phyloP scores from a whole-genome alignment of 1,140 invertebrate genomes.

The Pseudomyrmex dendroicus region DNA sequence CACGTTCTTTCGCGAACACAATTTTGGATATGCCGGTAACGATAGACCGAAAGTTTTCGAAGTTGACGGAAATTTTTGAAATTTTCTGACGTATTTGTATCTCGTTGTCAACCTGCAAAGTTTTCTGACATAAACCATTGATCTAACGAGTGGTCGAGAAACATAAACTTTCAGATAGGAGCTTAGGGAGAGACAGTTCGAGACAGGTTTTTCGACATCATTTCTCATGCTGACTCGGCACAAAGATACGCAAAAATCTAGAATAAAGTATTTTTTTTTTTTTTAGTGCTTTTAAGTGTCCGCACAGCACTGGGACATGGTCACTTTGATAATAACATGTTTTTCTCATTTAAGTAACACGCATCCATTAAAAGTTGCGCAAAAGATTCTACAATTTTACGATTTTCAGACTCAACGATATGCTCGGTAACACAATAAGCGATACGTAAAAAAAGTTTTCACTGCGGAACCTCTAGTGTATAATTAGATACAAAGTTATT shows the following conservation, averaged over 20 bases:
- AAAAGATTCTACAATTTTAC: constrained; percentile 11
- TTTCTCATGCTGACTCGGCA: neutral
- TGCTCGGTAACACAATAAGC: neutral
- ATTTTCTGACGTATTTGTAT: constrained; percentile 33
- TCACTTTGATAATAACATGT: neutral
- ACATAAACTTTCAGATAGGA: neutral
- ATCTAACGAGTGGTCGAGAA: neutral
- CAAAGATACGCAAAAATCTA: neutral
- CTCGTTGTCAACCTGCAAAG: constrained; percentile 7
- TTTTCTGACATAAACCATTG: neutral
- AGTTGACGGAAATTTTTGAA: constrained; percentile 19
- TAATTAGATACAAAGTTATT: too few species aligned
- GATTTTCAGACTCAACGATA: neutral
- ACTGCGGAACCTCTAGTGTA: too few species aligned
- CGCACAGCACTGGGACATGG: neutral
- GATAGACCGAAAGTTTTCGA: constrained; percentile 4
- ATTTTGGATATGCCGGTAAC: neutral
- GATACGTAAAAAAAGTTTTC: too few species aligned
- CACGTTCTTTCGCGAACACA: neutral
- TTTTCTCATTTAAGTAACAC: neutral
- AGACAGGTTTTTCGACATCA: neutral
- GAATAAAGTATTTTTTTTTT: constrained; percentile 6
- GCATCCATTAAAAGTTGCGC: constrained; percentile 17
- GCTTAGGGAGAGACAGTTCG: neutral
- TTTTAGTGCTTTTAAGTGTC: neutral